These are phyloP conservation scores for Amphipoea lucens DNA, from an alignment of 2,888 invertebrate species.

Conservation along the genomic window DNA sequence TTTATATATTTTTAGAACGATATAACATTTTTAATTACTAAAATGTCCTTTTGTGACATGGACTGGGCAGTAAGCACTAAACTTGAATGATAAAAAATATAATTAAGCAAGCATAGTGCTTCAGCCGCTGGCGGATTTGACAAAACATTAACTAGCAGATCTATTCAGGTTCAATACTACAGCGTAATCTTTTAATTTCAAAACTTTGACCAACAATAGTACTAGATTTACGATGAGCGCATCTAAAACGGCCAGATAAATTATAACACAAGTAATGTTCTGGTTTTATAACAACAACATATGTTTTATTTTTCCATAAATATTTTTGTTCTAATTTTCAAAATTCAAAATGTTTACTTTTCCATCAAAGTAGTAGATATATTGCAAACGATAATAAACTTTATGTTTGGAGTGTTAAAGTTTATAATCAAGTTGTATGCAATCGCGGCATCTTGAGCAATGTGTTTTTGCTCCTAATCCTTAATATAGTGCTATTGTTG, in stretches of 20 bases:
- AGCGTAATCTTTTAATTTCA: slow-evolving; percentile 40
- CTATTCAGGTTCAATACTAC: slow-evolving; percentile 72
- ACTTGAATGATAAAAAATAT: slow-evolving; percentile 62
- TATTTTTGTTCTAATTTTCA: neutral
- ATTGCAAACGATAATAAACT: neutral
- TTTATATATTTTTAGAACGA: slow-evolving; percentile 63
- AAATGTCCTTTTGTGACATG: slow-evolving; percentile 72
- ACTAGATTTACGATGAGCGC: neutral
- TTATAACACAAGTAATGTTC: neutral
- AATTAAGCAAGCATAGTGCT: slow-evolving; percentile 59
- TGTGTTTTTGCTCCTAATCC: neutral
- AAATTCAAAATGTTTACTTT: neutral
- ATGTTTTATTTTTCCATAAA: neutral
- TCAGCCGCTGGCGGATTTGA: slow-evolving; percentile 58
- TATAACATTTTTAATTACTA: slow-evolving; percentile 55
- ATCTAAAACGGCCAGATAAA: neutral
- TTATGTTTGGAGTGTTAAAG: neutral
- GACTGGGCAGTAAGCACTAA: slow-evolving; percentile 64
- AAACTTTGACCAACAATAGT: neutral
- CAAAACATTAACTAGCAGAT: slow-evolving; percentile 85
- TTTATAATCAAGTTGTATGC: neutral
- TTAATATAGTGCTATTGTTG: neutral
- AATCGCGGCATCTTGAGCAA: too few species aligned
- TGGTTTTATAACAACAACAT: neutral
- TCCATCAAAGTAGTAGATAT: neutral